Percentiles rank a stretch among this genome's conserved stretches.
Conservation (phyloP, 2,888 invertebrate genomes). For the Lithodes maja region DNA sequence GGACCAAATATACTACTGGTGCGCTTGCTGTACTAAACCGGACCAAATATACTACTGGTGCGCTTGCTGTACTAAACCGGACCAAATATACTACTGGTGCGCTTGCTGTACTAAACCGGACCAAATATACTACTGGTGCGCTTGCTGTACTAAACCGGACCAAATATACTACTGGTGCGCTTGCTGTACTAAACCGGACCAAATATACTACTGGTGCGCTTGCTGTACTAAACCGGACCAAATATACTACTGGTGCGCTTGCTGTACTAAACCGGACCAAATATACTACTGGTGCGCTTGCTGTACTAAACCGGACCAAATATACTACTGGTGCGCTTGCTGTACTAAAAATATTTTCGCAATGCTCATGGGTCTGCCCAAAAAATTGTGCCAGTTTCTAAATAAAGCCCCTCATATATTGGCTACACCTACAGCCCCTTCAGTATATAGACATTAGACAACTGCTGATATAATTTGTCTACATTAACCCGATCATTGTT, state of each 20-base stretch:
- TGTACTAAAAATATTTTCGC: not conserved
- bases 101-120: no score
- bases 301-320: not conserved
- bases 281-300: no score
- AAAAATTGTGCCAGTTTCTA: not conserved
- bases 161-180: not conserved
- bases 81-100: not conserved
- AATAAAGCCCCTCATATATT: not conserved
- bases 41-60: not conserved
- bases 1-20: not conserved
- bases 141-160: no score
- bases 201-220: not conserved
- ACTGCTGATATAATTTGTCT: no score
- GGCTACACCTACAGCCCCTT: no score
- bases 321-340: not conserved
- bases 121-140: not conserved
- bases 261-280: not conserved
- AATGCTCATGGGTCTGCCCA: not conserved
- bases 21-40: no score
- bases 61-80: no score
- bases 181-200: not conserved
- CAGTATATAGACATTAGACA: no score
- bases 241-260: not conserved
- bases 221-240: not conserved
- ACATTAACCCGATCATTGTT: no score